Evolutionary conservation across 2,888 invertebrate genomes (phyloP).

Genomic region (Yponomeuta cagnagella): DNA sequence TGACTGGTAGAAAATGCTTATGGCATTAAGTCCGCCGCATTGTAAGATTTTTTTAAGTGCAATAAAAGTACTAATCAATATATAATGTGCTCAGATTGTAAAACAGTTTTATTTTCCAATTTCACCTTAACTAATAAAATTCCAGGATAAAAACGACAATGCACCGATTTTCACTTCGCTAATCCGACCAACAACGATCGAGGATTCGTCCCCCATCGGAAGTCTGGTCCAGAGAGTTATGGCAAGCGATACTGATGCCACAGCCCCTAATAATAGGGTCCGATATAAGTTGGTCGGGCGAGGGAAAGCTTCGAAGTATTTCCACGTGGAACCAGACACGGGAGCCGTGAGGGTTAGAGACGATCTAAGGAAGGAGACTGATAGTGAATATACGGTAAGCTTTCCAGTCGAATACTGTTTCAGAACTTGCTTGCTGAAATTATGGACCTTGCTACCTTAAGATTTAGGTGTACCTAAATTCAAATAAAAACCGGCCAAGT

Average conservation of each 20-base stretch:
- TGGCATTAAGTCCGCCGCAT: too few species aligned
- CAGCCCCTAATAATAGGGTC: conserved; percentile 87
- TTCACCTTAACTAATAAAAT: conserved; percentile 22
- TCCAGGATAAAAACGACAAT: conserved; percentile 90
- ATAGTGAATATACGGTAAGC: conserved; percentile 90
- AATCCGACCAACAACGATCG: conserved; percentile 87
- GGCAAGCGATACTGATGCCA: conserved; percentile 90
- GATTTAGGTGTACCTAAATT: too few species aligned
- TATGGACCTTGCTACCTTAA: too few species aligned
- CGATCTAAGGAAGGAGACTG: conserved; percentile 88
- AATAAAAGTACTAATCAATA: too few species aligned
- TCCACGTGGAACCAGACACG: conserved; percentile 90
- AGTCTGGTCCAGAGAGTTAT: conserved; percentile 85
- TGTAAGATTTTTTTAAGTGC: too few species aligned
- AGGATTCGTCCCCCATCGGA: conserved; percentile 89
- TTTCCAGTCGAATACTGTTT: background rate
- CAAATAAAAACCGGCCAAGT: too few species aligned
- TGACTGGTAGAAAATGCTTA: too few species aligned
- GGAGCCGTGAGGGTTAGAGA: conserved; percentile 88
- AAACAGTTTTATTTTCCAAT: too few species aligned
- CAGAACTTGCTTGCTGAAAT: background rate
- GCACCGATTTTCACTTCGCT: conserved; percentile 90
- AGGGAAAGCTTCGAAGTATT: conserved; percentile 88
- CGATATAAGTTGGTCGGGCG: conserved; percentile 88
- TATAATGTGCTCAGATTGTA: too few species aligned